phyloP scores from a whole-genome alignment of 2,888 invertebrate species.

The Erpobdella octoculata region DNA sequence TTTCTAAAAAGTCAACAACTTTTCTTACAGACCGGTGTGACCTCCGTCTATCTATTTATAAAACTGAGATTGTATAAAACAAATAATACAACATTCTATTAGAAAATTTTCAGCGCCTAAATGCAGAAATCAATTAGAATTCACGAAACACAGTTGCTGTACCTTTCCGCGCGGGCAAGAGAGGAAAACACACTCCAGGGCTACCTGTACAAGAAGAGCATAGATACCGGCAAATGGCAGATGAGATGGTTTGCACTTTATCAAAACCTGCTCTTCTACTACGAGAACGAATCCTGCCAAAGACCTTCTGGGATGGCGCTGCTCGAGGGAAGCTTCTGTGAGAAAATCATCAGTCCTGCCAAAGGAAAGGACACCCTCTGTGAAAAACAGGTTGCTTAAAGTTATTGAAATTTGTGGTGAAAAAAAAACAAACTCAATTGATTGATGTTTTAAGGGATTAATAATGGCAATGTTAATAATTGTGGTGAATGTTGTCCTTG shows the following conservation, averaged over 20 bases:
- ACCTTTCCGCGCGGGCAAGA: slow-evolving; percentile 76
- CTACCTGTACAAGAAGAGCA: slow-evolving; percentile 74
- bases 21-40: not conserved
- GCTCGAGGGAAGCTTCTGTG: slow-evolving; percentile 73
- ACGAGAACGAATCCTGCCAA: slow-evolving; percentile 71
- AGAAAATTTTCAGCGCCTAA: not conserved
- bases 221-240: slow-evolving; percentile 82
- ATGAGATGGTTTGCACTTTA: slow-evolving; percentile 55
- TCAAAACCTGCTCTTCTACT: slow-evolving; percentile 82
- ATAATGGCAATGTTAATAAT: not conserved
- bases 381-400: slow-evolving; percentile 46
- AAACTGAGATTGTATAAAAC: not conserved
- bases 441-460: not conserved
- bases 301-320: slow-evolving; percentile 75
- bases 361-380: slow-evolving; percentile 43
- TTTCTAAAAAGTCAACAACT: not conserved
- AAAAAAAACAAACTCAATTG: not conserved
- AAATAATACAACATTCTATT: not conserved
- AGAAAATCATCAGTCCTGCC: slow-evolving; percentile 43
- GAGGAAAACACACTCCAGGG: slow-evolving; percentile 75
- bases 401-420: not conserved
- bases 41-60: not conserved
- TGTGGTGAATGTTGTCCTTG: not conserved
- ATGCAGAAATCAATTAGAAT: slow-evolving; percentile 77
- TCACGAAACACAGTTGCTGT: slow-evolving; percentile 71